Evolutionary conservation across 1,140 invertebrate species (phyloP), one percentile per base, ranked within the genome.

Genomic region (Drosophila nebulosa): DNA sequence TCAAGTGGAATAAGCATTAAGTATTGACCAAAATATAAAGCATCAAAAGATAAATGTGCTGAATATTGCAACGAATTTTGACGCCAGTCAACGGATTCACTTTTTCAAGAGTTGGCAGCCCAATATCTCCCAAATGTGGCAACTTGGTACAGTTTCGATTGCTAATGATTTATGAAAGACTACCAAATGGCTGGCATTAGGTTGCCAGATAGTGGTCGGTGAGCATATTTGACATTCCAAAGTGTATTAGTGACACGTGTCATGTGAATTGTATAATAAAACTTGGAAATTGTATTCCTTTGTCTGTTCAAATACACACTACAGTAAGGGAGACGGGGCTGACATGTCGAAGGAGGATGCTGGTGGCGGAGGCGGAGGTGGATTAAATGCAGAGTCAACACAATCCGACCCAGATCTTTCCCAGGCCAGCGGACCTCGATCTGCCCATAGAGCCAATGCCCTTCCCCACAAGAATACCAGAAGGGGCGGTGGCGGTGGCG

Each of bases 261-360:
- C 18, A 46, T 3, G 16, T 16, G 39, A 46, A 21, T 46, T 4
- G 10, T 3, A 4, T 10, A 21, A 7, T 3, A 46, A 21, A 46
- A 42, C 16, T 18, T 12, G 9, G 7, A 46, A 46, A 10, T 21
- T 21, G 16, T 21, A 46, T 55, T 56, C 12, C 12, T 32, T 46
- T 36, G 35, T 21, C 55, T 50, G 53, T 30, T 27, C 12, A 18
- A 64, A 39, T 32, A 10, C 18, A 39, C 51, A 32, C 30, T 2
- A 53, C 5, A 16, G 14, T 21, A 9, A 26, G 6, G 24, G 30
- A 39, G 67, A 55, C 32, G 22, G 35, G 42, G 59, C 21, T 10
- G 72, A 42, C 55, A 83, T 85, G 79, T 53, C 80, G 26, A 62
- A 57, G 35, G 39, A 74, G 7, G 61, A 65, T 7, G 7, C 36